Conservation (phyloP, 2,113 vertebrate genomes). For the Sialia sialis region DNA sequence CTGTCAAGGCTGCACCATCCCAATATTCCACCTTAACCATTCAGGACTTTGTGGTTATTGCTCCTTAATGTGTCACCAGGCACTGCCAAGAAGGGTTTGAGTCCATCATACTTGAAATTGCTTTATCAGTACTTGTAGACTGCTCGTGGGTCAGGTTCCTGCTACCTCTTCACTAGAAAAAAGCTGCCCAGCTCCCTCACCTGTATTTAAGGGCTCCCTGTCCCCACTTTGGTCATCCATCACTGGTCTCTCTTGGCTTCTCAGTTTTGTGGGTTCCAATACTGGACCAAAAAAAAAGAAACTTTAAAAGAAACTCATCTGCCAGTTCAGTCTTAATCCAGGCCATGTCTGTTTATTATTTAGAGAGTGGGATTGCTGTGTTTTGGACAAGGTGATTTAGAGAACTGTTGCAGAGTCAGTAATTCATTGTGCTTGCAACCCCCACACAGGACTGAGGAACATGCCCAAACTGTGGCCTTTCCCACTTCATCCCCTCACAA, state of each 20-base stretch:
- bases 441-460: background rate
- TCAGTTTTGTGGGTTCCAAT: background rate
- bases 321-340: background rate
- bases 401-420: background rate
- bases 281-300: background rate
- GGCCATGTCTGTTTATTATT: background rate
- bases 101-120: background rate
- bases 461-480: background rate
- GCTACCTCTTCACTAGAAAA: background rate
- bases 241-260: background rate
- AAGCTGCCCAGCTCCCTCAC: background rate
- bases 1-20: background rate
- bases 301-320: background rate
- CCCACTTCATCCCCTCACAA: background rate
- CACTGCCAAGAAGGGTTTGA: background rate
- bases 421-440: background rate
- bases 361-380: background rate
- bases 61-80: background rate
- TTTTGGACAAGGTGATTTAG: background rate
- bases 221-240: background rate
- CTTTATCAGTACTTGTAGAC: background rate
- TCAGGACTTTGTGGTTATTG: background rate
- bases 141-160: background rate
- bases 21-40: background rate
- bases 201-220: background rate